Conservation (phyloP, 2,113 vertebrate genomes). For the Semnopithecus entellus region DNA sequence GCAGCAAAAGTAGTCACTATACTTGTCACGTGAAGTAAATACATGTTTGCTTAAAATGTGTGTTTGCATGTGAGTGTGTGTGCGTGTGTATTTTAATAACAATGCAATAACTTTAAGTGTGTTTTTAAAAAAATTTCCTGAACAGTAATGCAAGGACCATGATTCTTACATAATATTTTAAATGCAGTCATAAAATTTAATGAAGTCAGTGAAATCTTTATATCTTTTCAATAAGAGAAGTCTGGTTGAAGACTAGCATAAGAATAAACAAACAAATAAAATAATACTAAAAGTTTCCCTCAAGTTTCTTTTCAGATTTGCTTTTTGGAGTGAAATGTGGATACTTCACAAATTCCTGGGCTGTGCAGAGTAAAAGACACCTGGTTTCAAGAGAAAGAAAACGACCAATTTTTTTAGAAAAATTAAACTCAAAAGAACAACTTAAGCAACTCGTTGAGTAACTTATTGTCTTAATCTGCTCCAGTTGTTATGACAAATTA, state of each 20-base stretch:
- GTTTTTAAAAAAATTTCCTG: not conserved
- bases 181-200: not conserved
- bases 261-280: not conserved
- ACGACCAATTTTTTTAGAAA: not conserved
- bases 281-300: not conserved
- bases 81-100: not conserved
- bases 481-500: not conserved
- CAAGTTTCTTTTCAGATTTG: constrained; percentile 5
- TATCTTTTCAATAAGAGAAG: not conserved
- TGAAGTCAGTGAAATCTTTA: not conserved
- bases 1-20: not conserved
- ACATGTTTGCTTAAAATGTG: not conserved
- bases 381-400: not conserved
- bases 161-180: not conserved
- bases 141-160: not conserved
- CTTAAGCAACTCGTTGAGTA: not conserved
- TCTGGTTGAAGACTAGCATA: not conserved
- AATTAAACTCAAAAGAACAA: not conserved
- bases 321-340: not conserved
- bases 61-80: not conserved
- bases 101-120: not conserved
- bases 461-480: not conserved
- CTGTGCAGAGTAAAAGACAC: not conserved
- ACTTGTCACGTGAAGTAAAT: not conserved
- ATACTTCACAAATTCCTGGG: not conserved